Percentiles rank a stretch among this genome's conserved stretches.
phyloP scores from a whole-genome alignment of 2,113 vertebrate genomes.

The Plecotus auritus region DNA sequence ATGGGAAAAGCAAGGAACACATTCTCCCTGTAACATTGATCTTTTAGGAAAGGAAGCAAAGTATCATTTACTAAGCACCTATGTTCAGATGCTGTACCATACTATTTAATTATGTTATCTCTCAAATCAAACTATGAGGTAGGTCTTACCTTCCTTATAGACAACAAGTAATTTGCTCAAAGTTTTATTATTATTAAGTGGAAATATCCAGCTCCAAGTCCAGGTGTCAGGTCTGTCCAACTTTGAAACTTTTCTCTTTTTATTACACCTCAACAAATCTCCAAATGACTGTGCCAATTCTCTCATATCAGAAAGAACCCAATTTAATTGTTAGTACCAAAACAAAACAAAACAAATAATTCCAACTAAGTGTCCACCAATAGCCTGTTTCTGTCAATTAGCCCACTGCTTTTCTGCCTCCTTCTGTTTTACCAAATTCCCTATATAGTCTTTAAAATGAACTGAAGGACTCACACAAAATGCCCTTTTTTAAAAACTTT shows the following conservation, averaged over 20 bases:
- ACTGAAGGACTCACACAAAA: background rate
- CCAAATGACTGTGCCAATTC: background rate
- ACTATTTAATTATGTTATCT: background rate
- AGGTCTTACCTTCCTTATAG: slow-evolving; percentile 23
- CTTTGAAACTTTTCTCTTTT: slow-evolving; percentile 33
- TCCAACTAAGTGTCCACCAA: background rate
- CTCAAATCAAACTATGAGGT: background rate
- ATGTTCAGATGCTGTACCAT: background rate
- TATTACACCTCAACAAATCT: slow-evolving; percentile 32
- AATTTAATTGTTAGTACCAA: slow-evolving; percentile 36
- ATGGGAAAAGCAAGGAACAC: background rate
- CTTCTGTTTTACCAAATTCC: background rate
- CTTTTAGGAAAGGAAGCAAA: background rate
- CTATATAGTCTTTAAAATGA: slow-evolving; percentile 25
- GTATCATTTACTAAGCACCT: background rate
- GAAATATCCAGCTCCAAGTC: background rate
- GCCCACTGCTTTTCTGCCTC: background rate
- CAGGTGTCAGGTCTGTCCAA: background rate
- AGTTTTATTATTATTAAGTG: background rate
- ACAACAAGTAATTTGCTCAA: background rate
- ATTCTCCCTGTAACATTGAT: background rate
- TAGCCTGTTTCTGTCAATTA: slow-evolving; percentile 13
- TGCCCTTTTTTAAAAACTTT: background rate
- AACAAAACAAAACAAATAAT: slow-evolving; percentile 32
- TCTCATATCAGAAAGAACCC: background rate